phyloP scores from a whole-genome alignment of 2,113 vertebrate genomes.

The Acrocephalus kingi region DNA sequence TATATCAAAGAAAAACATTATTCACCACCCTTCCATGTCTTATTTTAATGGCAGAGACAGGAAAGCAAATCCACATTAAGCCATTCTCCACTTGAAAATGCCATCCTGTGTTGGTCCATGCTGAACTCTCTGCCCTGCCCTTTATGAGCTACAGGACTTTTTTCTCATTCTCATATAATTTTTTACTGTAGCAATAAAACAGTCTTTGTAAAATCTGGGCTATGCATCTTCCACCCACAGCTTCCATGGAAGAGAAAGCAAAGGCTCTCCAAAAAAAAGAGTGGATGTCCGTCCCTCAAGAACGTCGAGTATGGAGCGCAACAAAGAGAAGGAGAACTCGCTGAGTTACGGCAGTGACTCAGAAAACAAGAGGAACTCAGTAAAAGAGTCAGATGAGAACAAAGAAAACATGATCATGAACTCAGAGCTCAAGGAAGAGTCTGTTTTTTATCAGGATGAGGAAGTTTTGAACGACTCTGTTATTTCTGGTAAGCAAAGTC shows the following conservation, averaged over 20 bases:
- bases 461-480: constrained; percentile 91
- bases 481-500: constrained; percentile 89
- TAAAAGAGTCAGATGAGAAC: constrained; percentile 89
- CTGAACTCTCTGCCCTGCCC: background rate
- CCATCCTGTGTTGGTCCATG: background rate
- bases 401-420: constrained; percentile 92
- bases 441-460: constrained; percentile 81
- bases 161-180: background rate
- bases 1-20: background rate
- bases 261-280: constrained; percentile 87
- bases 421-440: constrained; percentile 80
- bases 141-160: background rate
- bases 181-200: background rate
- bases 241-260: constrained; percentile 86
- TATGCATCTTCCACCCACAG: constrained; percentile 65
- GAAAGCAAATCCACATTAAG: background rate
- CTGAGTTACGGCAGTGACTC: constrained; percentile 61
- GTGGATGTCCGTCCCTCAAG: constrained; percentile 83
- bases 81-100: background rate
- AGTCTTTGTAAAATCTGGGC: background rate
- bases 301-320: constrained; percentile 83
- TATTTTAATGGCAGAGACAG: background rate
- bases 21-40: background rate
- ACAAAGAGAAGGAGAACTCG: constrained; percentile 70
- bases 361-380: constrained; percentile 72